These are phyloP conservation scores for Perognathus longimembris DNA, from an alignment of 2,113 vertebrate species.

Conservation along the genomic window DNA sequence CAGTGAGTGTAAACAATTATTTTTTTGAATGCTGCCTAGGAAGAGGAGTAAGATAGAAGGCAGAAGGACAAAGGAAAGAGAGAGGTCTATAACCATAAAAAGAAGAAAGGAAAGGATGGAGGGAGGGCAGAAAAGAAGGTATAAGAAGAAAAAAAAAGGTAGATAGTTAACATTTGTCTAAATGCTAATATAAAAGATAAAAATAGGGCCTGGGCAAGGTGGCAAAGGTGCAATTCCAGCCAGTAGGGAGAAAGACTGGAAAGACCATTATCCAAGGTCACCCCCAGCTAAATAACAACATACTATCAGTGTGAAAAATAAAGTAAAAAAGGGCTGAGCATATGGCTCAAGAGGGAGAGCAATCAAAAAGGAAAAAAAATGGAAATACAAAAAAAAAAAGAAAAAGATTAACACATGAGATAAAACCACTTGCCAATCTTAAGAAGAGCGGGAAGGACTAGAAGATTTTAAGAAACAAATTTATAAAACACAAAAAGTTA, in stretches of 20 bases:
- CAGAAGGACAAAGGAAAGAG: too few relatives aligned
- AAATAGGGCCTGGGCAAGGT: too few relatives aligned
- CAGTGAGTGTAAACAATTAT: background rate
- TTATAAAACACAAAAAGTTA: constrained; percentile 29
- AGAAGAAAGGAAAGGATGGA: background rate
- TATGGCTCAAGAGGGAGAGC: too few relatives aligned
- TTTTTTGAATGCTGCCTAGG: constrained; percentile 1
- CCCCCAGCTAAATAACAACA: too few relatives aligned
- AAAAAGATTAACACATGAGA: background rate
- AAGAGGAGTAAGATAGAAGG: background rate
- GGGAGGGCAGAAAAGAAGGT: background rate
- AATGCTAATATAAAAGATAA: constrained; percentile 17
- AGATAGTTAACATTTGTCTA: background rate
- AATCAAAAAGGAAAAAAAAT: too few relatives aligned
- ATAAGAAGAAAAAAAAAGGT: background rate
- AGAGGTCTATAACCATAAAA: too few relatives aligned
- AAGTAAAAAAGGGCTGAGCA: too few relatives aligned
- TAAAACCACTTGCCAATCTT: background rate
- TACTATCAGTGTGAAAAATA: too few relatives aligned
- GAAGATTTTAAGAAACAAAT: background rate
- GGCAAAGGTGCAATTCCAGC: too few relatives aligned
- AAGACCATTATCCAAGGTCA: too few relatives aligned
- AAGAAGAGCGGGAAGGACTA: background rate
- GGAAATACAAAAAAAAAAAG: background rate
- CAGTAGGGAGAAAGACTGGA: too few relatives aligned